Conservation (phyloP, 1,140 invertebrate species). For the Trinorchestia longiramus region DNA sequence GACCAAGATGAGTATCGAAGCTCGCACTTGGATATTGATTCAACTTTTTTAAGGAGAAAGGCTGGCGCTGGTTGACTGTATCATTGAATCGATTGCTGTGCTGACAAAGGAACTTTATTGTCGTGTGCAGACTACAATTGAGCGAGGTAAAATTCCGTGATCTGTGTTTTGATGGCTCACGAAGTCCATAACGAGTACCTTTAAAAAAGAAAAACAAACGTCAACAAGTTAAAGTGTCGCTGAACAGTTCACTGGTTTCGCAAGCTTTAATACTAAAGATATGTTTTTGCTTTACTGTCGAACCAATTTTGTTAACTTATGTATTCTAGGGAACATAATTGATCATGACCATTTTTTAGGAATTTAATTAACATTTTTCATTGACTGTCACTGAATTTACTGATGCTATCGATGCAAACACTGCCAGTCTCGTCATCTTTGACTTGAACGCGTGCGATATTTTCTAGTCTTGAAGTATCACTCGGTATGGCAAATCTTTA, state of each 20-base stretch:
- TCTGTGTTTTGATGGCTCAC: slow-evolving; percentile 45
- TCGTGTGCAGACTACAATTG: background rate
- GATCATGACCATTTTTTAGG: background rate
- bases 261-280: background rate
- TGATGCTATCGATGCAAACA: background rate
- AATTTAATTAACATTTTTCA: background rate
- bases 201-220: background rate
- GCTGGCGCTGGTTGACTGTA: slow-evolving; percentile 21
- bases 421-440: background rate
- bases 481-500: background rate
- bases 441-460: background rate
- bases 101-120: slow-evolving; percentile 51
- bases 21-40: background rate
- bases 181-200: background rate
- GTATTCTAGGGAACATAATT: no score
- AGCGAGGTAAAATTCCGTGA: background rate
- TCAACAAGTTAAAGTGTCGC: background rate
- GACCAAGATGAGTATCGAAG: background rate
- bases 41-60: background rate
- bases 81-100: slow-evolving; percentile 31
- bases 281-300: background rate
- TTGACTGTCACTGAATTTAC: background rate
- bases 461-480: background rate
- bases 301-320: background rate
- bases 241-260: background rate